Percentiles rank a stretch among this genome's conserved stretches.
Conservation (phyloP, 2,888 invertebrate species). For the Habrosyne pyritoides region DNA sequence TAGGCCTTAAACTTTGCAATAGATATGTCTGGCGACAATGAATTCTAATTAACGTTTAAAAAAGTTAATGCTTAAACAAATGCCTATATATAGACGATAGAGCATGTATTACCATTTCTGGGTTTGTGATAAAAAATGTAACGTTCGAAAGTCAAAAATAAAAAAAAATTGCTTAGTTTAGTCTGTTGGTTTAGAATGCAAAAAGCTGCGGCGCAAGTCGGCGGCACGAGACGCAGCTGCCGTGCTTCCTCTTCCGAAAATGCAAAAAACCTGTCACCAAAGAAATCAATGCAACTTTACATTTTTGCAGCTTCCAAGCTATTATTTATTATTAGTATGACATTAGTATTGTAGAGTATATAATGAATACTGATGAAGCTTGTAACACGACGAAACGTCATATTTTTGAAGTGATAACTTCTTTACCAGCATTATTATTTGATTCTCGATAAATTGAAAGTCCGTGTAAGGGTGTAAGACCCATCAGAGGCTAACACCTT, state of each 20-base stretch:
- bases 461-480: too few species aligned
- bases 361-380: too few species aligned
- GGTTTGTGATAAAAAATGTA: slow-evolving; percentile 37
- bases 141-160: slow-evolving; percentile 56
- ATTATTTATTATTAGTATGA: too few species aligned
- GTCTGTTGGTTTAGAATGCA: slow-evolving; percentile 67
- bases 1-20: neutral
- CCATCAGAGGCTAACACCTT: too few species aligned
- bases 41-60: neutral
- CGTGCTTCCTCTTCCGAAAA: slow-evolving; percentile 78
- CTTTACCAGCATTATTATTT: too few species aligned
- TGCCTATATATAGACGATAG: slow-evolving; percentile 1
- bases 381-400: too few species aligned
- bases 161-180: slow-evolving; percentile 34
- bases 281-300: slow-evolving; percentile 47
- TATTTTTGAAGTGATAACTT: too few species aligned
- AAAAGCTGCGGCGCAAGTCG: slow-evolving; percentile 64
- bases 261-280: slow-evolving; percentile 69
- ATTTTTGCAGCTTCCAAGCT: slow-evolving; percentile 8
- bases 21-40: neutral
- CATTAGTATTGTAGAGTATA: too few species aligned
- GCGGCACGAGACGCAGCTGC: slow-evolving; percentile 79
- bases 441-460: too few species aligned
- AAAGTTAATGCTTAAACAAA: neutral
- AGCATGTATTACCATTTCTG: slow-evolving; percentile 37